These are phyloP conservation scores for Parambassis ranga DNA, from an alignment of 2,797 vertebrate genomes.

Conservation along the genomic window DNA sequence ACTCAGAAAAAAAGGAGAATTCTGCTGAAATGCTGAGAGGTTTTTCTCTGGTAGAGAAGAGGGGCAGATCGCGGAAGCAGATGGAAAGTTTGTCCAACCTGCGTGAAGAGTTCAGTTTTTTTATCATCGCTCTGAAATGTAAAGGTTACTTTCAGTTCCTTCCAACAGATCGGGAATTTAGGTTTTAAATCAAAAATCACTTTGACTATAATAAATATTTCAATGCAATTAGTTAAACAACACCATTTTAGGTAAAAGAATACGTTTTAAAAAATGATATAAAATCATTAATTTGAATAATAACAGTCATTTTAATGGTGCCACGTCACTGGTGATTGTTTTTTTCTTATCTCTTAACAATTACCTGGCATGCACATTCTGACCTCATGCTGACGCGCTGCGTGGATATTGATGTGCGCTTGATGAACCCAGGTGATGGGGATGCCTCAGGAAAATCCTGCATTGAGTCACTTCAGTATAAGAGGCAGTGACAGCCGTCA, in stretches of 20 bases:
- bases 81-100: constrained; percentile 50
- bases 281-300: too few species aligned
- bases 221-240: too few species aligned
- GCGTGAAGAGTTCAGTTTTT: neutral
- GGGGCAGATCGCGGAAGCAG: constrained; percentile 18
- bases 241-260: too few species aligned
- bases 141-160: constrained; percentile 62
- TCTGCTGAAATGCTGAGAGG: neutral
- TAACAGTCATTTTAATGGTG: too few species aligned
- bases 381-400: neutral
- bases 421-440: constrained; percentile 45
- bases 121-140: neutral
- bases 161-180: constrained; percentile 19
- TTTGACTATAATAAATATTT: too few species aligned
- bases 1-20: constrained; percentile 5
- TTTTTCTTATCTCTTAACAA: too few species aligned
- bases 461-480: constrained; percentile 48
- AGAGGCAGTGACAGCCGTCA: too few species aligned
- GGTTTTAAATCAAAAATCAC: too few species aligned
- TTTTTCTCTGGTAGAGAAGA: constrained; percentile 54
- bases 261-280: too few species aligned
- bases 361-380: too few species aligned
- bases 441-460: constrained; percentile 67
- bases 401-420: neutral
- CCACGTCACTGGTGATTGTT: too few species aligned